Evolutionary conservation across 2,888 invertebrate genomes (phyloP).

Genomic region (Volucella inanis): DNA sequence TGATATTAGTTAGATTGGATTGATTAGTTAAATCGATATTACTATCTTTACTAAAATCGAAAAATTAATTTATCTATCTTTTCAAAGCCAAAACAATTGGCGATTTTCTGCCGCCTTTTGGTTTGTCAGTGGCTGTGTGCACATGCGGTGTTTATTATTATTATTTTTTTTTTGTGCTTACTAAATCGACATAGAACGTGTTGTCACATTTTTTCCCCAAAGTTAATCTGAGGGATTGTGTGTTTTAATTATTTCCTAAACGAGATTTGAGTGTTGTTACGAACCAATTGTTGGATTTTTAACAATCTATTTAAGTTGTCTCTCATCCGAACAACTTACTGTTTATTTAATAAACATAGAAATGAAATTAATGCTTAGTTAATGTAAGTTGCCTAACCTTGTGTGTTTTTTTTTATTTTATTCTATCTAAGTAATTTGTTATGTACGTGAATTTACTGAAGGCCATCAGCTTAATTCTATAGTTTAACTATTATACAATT

Average conservation of each 20-base stretch:
- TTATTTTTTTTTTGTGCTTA: slow-evolving; percentile 20
- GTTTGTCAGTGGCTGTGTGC: slow-evolving; percentile 40
- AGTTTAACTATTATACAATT: slow-evolving; percentile 1
- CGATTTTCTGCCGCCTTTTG: slow-evolving; percentile 1
- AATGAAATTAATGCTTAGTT: slow-evolving; percentile 32
- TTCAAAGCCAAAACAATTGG: neutral
- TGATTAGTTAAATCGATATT: slow-evolving; percentile 40
- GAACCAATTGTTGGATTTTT: neutral
- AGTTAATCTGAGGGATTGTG: slow-evolving; percentile 18
- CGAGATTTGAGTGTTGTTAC: slow-evolving; percentile 1
- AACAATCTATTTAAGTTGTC: slow-evolving; percentile 21
- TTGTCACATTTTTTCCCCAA: slow-evolving; percentile 58
- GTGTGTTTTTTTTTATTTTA: slow-evolving; percentile 10
- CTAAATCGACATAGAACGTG: slow-evolving; percentile 46
- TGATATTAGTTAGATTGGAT: slow-evolving; percentile 37
- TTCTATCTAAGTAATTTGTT: neutral
- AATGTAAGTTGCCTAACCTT: slow-evolving; percentile 40
- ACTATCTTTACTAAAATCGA: neutral
- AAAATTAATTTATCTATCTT: neutral
- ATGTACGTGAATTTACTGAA: slow-evolving; percentile 16
- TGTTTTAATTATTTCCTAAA: slow-evolving; percentile 47
- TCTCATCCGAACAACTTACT: slow-evolving; percentile 18
- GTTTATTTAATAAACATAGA: slow-evolving; percentile 26
- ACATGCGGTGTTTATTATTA: slow-evolving; percentile 65
- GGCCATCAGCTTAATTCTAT: slow-evolving; percentile 29